Percentiles rank a stretch among this genome's conserved stretches.
Evolutionary conservation across 2,113 vertebrate species (phyloP).

Genomic region (Murina feae): DNA sequence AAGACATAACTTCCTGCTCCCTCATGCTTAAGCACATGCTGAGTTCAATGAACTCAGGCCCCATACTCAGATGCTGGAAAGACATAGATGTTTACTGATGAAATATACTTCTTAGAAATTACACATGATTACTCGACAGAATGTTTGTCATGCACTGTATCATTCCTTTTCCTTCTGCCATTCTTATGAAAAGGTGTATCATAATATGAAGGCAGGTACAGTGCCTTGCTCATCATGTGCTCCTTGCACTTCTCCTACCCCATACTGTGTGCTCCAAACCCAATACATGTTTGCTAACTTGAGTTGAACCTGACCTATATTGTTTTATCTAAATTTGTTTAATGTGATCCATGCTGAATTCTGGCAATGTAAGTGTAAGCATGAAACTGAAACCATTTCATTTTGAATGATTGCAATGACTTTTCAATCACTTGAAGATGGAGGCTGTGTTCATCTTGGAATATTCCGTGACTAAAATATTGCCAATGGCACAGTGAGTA

Average conservation of each 20-base stretch:
- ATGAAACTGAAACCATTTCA: background rate
- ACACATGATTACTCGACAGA: background rate
- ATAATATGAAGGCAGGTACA: background rate
- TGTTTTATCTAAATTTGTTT: background rate
- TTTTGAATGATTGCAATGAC: background rate
- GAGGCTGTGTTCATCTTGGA: background rate
- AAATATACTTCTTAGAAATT: background rate
- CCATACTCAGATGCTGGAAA: background rate
- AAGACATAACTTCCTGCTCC: background rate
- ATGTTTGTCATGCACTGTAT: background rate
- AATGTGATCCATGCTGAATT: background rate
- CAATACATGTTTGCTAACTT: background rate
- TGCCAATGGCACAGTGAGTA: background rate
- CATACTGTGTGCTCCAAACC: background rate
- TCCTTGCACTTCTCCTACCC: background rate
- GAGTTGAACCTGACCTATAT: background rate
- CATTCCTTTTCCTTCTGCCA: background rate
- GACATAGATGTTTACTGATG: background rate
- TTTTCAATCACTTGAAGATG: background rate
- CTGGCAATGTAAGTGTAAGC: background rate
- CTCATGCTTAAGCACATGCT: fast-evolving
- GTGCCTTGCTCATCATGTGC: background rate
- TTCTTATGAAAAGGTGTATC: background rate
- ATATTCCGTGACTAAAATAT: background rate
- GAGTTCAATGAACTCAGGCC: background rate